Evolutionary conservation across 2,797 vertebrate species (phyloP), one percentile per base, ranked within the genome.

Genomic region (Chloroceryle inda): DNA sequence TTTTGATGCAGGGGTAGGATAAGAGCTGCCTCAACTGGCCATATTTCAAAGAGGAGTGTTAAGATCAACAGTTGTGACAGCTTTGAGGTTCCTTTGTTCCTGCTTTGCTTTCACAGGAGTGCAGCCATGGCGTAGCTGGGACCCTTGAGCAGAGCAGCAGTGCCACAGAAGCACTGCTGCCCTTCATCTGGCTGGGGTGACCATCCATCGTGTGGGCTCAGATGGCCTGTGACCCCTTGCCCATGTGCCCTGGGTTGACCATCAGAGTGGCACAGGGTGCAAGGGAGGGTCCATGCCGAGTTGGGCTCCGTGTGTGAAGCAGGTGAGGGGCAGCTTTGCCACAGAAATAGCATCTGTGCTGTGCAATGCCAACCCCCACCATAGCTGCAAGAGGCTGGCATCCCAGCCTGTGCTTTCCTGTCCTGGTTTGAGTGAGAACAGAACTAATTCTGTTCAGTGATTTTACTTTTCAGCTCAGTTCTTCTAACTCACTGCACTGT

Each of bases 21-120:
- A 55, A 1, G 11, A 76, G 37, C 35, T 42, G 7, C 14, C n/a
- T 47, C 1, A 3, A 2, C 31, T 21, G 62, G 4, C 9, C 5
- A 0, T 14, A 17, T 71, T 79, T 76, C 61, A 37, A 29, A 56
- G 49, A 71, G 29, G 8, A 27, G 19, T 0, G 1, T 13, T 66
- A 61, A 21, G 5, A 59, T 23, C 1, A 22, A 5, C 2, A 22
- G 17, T 0, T 56, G 33, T 5, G 20, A 4, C 1, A 5, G 33
- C 81, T 82, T 38, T 44, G 42, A 47, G 66, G 29, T 56, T 52
- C 52, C 16, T 82, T 55, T 35, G 8, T 35, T 17, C 19, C 11
- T 12, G 23, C 18, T 45, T 53, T n/a, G 22, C 26, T 45, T 11
- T 35, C 22, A 21, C 21, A 59, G 42, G 27, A 38, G 64, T 7